Evolutionary conservation across 2,888 invertebrate genomes (phyloP).

Genomic region (Chrysotoxum bicinctum): DNA sequence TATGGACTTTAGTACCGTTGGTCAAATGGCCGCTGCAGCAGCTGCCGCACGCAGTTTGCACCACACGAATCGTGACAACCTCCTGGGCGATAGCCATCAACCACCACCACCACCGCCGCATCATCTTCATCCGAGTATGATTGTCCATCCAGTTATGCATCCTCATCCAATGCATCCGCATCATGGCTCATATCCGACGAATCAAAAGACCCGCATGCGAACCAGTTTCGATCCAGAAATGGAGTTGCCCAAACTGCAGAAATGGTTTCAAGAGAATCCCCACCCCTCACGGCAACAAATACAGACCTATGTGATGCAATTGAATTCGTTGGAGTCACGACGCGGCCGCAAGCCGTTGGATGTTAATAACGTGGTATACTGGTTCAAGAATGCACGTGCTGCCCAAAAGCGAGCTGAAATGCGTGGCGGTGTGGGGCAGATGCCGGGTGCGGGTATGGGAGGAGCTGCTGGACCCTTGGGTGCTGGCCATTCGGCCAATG

Average conservation of each 20-base stretch:
- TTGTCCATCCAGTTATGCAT: constrained; percentile 88
- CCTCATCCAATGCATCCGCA: constrained; percentile 88
- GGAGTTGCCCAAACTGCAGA: constrained; percentile 96
- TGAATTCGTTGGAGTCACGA: constrained; percentile 95
- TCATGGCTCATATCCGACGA: constrained; percentile 85
- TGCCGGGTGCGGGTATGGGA: constrained; percentile 71
- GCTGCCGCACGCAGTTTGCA: constrained; percentile 80
- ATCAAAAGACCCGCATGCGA: constrained; percentile 96
- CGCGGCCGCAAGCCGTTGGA: constrained; percentile 96
- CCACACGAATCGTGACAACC: constrained; percentile 58
- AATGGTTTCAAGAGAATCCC: constrained; percentile 98
- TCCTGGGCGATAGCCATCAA: constrained; percentile 57
- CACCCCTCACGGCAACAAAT: constrained; percentile 98
- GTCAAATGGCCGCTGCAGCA: constrained; percentile 83
- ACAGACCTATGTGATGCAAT: constrained; percentile 95
- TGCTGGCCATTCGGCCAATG: constrained; percentile 80
- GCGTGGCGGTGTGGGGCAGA: constrained; percentile 81
- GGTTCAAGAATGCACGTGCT: constrained; percentile 99
- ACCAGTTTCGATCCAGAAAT: constrained; percentile 98
- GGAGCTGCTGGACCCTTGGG: constrained; percentile 77
- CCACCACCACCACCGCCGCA: constrained; percentile 74
- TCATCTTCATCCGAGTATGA: constrained; percentile 78
- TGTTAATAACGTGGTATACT: constrained; percentile 97
- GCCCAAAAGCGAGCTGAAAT: constrained; percentile 96
- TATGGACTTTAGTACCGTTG: constrained; percentile 80